Conservation (phyloP, 2,113 vertebrate genomes). For the Pachyramphus minor region DNA sequence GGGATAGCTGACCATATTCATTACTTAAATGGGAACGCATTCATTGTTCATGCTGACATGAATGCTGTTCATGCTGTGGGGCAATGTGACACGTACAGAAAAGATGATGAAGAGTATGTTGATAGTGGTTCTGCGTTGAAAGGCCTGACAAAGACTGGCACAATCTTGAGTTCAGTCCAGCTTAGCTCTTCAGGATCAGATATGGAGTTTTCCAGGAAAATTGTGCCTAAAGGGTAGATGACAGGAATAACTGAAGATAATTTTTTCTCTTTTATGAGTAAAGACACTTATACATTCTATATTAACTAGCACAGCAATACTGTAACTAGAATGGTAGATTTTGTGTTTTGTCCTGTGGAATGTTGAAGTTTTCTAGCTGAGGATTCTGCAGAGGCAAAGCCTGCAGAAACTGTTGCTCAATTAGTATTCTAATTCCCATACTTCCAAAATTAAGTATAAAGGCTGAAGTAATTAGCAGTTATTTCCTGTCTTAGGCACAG, state of each 20-base stretch:
- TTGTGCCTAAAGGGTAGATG: not conserved
- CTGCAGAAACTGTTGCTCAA: not conserved
- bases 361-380: not conserved
- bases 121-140: not conserved
- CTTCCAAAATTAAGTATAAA: constrained; percentile 31
- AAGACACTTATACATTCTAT: not conserved
- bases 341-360: not conserved
- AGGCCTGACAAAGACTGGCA: not conserved
- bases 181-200: not conserved
- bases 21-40: not conserved
- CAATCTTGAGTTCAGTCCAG: not conserved
- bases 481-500: constrained; percentile 6
- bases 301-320: not conserved
- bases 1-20: not conserved
- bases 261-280: not conserved
- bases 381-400: not conserved
- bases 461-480: constrained; percentile 25
- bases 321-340: not conserved
- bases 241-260: not conserved
- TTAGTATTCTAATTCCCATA: not conserved
- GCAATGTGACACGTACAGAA: not conserved
- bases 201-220: not conserved
- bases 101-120: not conserved
- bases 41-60: not conserved
- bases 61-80: no score